Evolutionary conservation across 2,797 vertebrate genomes (phyloP).

Genomic region (Pseudomugil gertrudae): DNA sequence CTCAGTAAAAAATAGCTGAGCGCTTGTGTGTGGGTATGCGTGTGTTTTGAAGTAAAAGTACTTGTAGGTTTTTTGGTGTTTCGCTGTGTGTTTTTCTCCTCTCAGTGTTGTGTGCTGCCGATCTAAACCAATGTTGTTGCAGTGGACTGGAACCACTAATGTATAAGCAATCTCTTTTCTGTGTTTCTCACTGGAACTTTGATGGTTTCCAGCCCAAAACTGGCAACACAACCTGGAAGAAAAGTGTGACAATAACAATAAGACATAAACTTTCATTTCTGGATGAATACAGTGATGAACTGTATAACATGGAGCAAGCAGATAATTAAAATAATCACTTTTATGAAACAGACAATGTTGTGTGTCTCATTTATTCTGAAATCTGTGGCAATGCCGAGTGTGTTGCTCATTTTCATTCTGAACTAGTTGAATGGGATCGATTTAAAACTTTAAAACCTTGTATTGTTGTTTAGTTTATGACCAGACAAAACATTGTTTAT

Average conservation of each 20-base stretch:
- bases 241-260: slow-evolving; percentile 34
- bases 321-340: slow-evolving; percentile 70
- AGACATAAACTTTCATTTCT: slow-evolving; percentile 39
- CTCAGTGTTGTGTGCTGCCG: slow-evolving; percentile 77
- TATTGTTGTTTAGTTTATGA: not conserved
- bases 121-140: slow-evolving; percentile 62
- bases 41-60: slow-evolving; percentile 47
- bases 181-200: slow-evolving; percentile 59
- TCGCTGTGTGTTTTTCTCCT: slow-evolving; percentile 67
- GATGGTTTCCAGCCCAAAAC: slow-evolving; percentile 54
- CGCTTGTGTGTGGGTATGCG: slow-evolving; percentile 27
- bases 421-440: no score
- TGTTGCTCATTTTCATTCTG: not conserved
- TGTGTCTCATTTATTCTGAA: slow-evolving; percentile 43
- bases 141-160: slow-evolving; percentile 62
- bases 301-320: slow-evolving; percentile 55
- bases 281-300: slow-evolving; percentile 34
- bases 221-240: slow-evolving; percentile 52
- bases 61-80: slow-evolving; percentile 70
- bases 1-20: slow-evolving; percentile 49
- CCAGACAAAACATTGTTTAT: no score
- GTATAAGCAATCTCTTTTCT: slow-evolving; percentile 55
- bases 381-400: not conserved
- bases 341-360: slow-evolving; percentile 56
- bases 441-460: not conserved